Base-by-base conservation (phyloP, 2,797 vertebrate species). In the Mycteria americana region DNA sequence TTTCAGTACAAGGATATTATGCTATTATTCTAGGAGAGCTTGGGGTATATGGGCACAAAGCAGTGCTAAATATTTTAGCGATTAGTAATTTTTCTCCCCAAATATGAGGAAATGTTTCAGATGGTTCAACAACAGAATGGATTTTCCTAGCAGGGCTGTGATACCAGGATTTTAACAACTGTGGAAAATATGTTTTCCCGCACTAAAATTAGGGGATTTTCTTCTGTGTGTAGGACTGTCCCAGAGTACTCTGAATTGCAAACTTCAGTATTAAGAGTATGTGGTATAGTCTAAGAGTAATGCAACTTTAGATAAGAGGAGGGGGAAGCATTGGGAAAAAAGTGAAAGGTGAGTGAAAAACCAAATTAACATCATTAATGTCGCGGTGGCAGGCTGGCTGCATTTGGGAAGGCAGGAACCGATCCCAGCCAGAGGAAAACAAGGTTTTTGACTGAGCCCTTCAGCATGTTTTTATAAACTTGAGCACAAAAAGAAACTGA, bases 401-500 rank as follows among this genome's bases (percentile, higher is more conserved):
- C 11, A 1, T 51, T 82, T 2, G 9, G 72, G 60, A 85, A 68
- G 50, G 72, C 86, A 83, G 84, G 76, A 88, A 60, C 54, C 6
- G 13, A 63, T 48, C 62, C 78, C 79, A 85, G 77, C 31, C 35
- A 22, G 88, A 80, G 77, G 56, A 82, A 92, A 75, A 67, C 15
- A 68, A 84, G 23, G 69, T 60, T 84, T 92, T 72, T 67, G 87
- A 35, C 54, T 30, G 65, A 88, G 89, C n/a, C 51, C 79, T 94
- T 89, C 72, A 67, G 75, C 43, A 10, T 94, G 73, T 96, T 97
- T 95, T 89, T 83, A 85, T 92, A 91, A 95, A 95, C 91, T 95
- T 79, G 54, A 94, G 72, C 89, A 94, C 68, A 85, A 73, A 88
- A 88, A 88, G 87, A 92, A 95, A 78, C 64, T n/a, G 83, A 89